These are phyloP conservation scores for Chaetodon trifasciatus DNA, from an alignment of 2,797 vertebrate species.

Conservation along the genomic window DNA sequence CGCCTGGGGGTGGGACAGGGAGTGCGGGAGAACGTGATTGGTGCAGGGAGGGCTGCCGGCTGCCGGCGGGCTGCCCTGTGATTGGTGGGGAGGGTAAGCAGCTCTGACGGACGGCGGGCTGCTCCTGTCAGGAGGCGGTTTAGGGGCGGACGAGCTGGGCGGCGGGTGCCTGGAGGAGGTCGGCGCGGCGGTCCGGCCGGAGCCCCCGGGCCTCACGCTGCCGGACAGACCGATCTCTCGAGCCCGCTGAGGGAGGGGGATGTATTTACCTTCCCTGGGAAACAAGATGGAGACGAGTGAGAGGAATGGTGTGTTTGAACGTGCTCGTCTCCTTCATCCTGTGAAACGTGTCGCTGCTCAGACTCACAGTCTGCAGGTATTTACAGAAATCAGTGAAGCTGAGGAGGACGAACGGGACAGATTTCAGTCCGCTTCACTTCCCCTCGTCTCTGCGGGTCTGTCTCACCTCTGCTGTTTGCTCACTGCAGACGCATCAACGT, in stretches of 20 bases:
- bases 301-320: too few species aligned
- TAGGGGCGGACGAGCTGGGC: constrained; percentile 76
- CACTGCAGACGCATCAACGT: too few species aligned
- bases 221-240: constrained; percentile 85
- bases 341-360: too few species aligned
- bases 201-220: constrained; percentile 68
- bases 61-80: constrained; percentile 72
- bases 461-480: too few species aligned
- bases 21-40: constrained; percentile 69
- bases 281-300: not conserved
- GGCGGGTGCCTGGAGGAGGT: constrained; percentile 68
- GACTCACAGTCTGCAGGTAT: too few species aligned
- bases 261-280: constrained; percentile 89
- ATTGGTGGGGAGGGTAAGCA: constrained; percentile 74
- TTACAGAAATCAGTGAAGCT: too few species aligned
- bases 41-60: constrained; percentile 62
- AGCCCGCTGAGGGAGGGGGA: constrained; percentile 88
- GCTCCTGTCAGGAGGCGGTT: constrained; percentile 71
- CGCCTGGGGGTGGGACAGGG: constrained; percentile 76
- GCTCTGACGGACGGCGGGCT: constrained; percentile 75
- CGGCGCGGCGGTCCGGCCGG: constrained; percentile 38
- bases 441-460: too few species aligned
- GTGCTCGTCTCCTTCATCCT: too few species aligned
- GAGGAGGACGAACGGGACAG: too few species aligned
- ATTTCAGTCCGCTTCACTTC: too few species aligned